Percentiles rank a stretch among this genome's conserved stretches.
Conservation (phyloP, 2,888 invertebrate genomes). For the Apotomis betuletana region DNA sequence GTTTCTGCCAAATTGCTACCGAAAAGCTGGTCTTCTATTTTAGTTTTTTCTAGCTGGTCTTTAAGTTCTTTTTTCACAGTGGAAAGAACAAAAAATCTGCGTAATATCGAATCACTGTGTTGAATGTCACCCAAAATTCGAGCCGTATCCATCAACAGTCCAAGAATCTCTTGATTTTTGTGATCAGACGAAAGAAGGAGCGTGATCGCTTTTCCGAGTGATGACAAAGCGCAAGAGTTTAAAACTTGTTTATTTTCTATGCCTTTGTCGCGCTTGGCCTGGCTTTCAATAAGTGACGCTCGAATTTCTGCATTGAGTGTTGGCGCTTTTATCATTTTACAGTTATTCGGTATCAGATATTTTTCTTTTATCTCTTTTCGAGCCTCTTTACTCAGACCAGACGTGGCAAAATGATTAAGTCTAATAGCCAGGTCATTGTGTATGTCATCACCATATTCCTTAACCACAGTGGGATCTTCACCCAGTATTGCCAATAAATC, state of each 20-base stretch:
- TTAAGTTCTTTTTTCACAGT: no score
- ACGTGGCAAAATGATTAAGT: constrained; percentile 10
- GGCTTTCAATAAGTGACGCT: constrained; percentile 2
- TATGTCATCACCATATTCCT: constrained; percentile 33
- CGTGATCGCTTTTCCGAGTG: no score
- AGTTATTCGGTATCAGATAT: constrained; percentile 6
- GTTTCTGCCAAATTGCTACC: constrained; percentile 5
- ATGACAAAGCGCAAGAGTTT: no score
- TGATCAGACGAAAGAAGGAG: no score
- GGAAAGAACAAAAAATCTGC: no score
- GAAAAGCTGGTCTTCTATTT: neutral
- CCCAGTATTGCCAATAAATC: constrained; percentile 25
- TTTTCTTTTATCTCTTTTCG: constrained; percentile 1
- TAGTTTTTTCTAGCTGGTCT: no score
- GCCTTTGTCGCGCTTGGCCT: no score
- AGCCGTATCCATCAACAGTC: no score
- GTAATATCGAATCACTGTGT: no score
- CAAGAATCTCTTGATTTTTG: no score
- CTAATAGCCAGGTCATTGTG: constrained; percentile 34
- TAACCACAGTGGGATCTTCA: constrained; percentile 22
- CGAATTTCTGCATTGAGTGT: constrained; percentile 6
- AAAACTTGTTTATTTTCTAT: no score
- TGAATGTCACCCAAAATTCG: no score
- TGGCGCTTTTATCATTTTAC: constrained; percentile 8
- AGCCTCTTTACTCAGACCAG: neutral